These are phyloP conservation scores for Lycocorax pyrrhopterus DNA, from an alignment of 2,113 vertebrate genomes.

Conservation along the genomic window DNA sequence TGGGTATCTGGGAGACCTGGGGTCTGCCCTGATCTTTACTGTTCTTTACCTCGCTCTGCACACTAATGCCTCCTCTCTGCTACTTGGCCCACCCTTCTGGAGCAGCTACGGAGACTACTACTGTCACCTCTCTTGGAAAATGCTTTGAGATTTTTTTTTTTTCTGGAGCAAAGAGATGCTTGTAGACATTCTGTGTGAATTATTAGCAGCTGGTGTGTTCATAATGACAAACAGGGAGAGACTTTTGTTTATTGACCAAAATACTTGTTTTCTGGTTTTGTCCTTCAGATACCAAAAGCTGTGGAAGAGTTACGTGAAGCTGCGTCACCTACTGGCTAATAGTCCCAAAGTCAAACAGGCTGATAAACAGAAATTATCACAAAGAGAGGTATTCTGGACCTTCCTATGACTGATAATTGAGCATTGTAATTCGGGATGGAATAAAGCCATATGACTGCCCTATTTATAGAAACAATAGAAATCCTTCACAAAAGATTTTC, in stretches of 20 bases:
- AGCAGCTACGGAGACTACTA: background rate
- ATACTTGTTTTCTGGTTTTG: constrained; percentile 1
- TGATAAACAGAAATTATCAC: constrained; percentile 97
- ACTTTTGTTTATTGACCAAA: background rate
- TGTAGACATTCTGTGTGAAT: background rate
- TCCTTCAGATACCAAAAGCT: constrained; percentile 94
- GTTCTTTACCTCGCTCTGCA: background rate
- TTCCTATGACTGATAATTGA: background rate
- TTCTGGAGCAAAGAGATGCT: background rate
- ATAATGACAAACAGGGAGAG: background rate
- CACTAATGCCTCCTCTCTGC: background rate
- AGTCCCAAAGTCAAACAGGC: constrained; percentile 98
- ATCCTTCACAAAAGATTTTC: background rate
- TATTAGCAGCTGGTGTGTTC: background rate
- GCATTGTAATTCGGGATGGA: background rate
- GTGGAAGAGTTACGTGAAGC: constrained; percentile 98
- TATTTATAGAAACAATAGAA: background rate
- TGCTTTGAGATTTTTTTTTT: background rate
- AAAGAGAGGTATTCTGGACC: constrained; percentile 85
- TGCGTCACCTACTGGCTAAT: constrained; percentile 96
- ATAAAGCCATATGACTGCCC: background rate
- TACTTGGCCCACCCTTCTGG: background rate
- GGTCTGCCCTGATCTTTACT: background rate
- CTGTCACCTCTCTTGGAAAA: background rate
- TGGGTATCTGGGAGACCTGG: background rate